Percentiles rank a stretch among this genome's conserved stretches.
Conservation (phyloP, 2,113 vertebrate genomes). For the Dolichotis patagonum region DNA sequence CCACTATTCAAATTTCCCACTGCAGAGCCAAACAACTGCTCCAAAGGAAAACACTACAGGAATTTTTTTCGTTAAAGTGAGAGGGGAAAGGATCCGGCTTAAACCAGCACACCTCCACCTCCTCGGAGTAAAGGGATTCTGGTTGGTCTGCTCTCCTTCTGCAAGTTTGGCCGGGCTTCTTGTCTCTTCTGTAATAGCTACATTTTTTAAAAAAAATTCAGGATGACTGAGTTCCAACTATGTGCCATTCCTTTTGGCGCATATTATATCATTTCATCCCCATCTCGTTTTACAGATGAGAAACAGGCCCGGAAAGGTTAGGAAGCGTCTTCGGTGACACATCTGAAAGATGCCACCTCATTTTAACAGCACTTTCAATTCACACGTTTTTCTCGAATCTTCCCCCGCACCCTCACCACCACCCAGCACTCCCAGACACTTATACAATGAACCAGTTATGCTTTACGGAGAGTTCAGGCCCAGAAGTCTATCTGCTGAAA, state of each 20-base stretch:
- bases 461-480: not conserved
- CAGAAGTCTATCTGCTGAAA: not conserved
- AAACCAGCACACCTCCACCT: not conserved
- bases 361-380: slow-evolving; percentile 10
- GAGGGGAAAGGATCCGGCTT: not conserved
- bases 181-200: not conserved
- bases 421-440: no score
- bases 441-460: not conserved
- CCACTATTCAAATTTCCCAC: not conserved
- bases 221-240: slow-evolving; percentile 1
- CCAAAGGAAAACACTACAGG: not conserved
- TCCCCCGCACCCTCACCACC: not conserved
- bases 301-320: not conserved
- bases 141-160: not conserved
- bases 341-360: not conserved
- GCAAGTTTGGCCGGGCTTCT: not conserved
- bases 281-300: not conserved
- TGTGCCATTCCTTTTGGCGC: not conserved
- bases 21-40: not conserved
- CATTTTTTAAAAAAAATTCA: not conserved
- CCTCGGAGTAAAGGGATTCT: not conserved
- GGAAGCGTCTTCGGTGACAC: not conserved
- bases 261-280: slow-evolving; percentile 12
- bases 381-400: not conserved
- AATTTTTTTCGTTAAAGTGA: not conserved